Evolutionary conservation across 2,888 invertebrate genomes (phyloP).

Genomic region (Leucania comma): DNA sequence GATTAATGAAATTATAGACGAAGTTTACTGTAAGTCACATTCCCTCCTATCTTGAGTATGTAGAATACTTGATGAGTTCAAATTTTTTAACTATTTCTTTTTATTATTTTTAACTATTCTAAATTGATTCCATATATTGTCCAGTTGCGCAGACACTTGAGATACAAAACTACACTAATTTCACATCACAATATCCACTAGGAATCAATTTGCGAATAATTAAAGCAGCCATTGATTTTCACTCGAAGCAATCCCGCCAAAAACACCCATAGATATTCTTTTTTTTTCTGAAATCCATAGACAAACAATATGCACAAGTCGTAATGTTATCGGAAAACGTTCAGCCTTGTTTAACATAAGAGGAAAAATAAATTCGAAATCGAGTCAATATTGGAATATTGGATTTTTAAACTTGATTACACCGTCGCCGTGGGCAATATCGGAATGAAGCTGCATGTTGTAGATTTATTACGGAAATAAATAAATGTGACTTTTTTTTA

Average conservation of each 20-base stretch:
- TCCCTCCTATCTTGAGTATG: slow-evolving; percentile 37
- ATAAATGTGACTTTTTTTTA: neutral
- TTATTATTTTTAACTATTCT: too few species aligned
- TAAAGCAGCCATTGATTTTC: too few species aligned
- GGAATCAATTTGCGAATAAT: too few species aligned
- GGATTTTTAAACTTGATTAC: slow-evolving; percentile 34
- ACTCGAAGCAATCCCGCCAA: too few species aligned
- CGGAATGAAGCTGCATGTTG: neutral
- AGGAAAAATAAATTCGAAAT: slow-evolving; percentile 30
- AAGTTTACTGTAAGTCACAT: slow-evolving; percentile 77
- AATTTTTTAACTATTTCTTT: too few species aligned
- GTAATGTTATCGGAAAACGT: slow-evolving; percentile 37
- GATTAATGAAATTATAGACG: slow-evolving; percentile 79
- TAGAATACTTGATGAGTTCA: neutral
- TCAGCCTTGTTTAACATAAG: slow-evolving; percentile 12
- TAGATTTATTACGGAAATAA: neutral
- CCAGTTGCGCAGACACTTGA: too few species aligned
- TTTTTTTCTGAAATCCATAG: neutral
- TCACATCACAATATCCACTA: too few species aligned
- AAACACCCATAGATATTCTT: too few species aligned
- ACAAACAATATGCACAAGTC: slow-evolving; percentile 30
- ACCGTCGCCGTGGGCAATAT: neutral
- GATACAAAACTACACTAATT: too few species aligned
- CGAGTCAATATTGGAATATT: slow-evolving; percentile 34
- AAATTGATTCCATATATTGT: too few species aligned